Percentiles rank a stretch among this genome's conserved stretches.
Conservation (phyloP, 2,113 vertebrate genomes). For the Suncus etruscus region DNA sequence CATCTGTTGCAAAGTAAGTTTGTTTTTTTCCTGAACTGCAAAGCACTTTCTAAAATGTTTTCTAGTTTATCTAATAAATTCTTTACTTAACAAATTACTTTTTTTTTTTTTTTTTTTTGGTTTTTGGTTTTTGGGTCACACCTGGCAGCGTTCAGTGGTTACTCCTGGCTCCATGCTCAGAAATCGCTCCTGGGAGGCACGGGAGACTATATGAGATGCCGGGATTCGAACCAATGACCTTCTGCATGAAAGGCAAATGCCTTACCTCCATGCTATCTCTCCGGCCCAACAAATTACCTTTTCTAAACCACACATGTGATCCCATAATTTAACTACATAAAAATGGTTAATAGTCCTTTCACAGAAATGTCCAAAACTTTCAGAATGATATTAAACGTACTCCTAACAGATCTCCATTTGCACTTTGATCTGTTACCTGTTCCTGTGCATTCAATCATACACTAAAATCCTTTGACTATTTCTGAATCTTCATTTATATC, state of each 20-base stretch:
- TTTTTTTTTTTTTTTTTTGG: too few relatives aligned
- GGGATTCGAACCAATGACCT: too few relatives aligned
- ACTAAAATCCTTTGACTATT: slow-evolving; percentile 17
- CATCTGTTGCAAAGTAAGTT: neutral
- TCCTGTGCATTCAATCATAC: slow-evolving; percentile 1
- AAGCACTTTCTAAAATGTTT: slow-evolving; percentile 37
- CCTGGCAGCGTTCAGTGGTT: too few relatives aligned
- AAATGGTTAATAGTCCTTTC: slow-evolving; percentile 42
- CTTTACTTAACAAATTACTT: neutral
- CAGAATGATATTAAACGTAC: too few relatives aligned
- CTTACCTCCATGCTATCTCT: too few relatives aligned
- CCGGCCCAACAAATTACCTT: neutral
- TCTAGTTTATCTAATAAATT: slow-evolving; percentile 41
- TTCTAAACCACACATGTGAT: slow-evolving; percentile 15
- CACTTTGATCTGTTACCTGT: slow-evolving; percentile 17
- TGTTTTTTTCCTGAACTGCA: slow-evolving; percentile 20
- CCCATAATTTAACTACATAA: slow-evolving; percentile 29
- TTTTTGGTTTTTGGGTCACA: too few relatives aligned
- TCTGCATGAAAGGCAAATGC: too few relatives aligned
- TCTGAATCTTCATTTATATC: neutral
- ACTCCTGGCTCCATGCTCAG: too few relatives aligned
- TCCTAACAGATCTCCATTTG: neutral
- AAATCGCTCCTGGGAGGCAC: too few relatives aligned
- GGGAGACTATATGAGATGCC: too few relatives aligned
- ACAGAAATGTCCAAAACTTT: too few relatives aligned